Percentiles rank a stretch among this genome's conserved stretches.
Evolutionary conservation across 2,888 invertebrate genomes (phyloP).

Genomic region (Netelia fuscicornis): DNA sequence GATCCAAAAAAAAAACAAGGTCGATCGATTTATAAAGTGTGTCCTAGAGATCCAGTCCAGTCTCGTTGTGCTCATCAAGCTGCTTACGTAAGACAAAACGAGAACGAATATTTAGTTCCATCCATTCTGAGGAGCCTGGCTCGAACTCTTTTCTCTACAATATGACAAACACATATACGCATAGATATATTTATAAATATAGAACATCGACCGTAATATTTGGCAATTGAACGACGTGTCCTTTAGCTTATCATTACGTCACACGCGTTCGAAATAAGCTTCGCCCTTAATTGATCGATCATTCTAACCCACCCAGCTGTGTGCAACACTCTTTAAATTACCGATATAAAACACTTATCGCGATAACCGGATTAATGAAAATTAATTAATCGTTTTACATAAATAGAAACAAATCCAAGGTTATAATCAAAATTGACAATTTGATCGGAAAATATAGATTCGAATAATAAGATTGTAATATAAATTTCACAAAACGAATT

Average conservation of each 20-base stretch:
- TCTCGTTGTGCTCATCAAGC: conserved; percentile 53
- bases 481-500: conserved; percentile 24
- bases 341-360: background rate
- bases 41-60: conserved; percentile 31
- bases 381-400: no score
- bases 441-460: background rate
- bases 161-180: background rate
- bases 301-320: conserved; percentile 16
- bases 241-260: conserved; percentile 62
- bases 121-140: conserved; percentile 53
- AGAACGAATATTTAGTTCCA: conserved; percentile 53
- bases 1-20: conserved; percentile 10
- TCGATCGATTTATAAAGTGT: conserved; percentile 51
- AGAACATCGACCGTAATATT: conserved; percentile 71
- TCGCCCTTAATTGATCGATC: conserved; percentile 58
- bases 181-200: conserved; percentile 22
- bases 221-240: conserved; percentile 75
- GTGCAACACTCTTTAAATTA: background rate
- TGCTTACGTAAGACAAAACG: conserved; percentile 61
- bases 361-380: conserved; percentile 5
- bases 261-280: conserved; percentile 40
- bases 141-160: conserved; percentile 20
- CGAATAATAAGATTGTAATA: conserved; percentile 3
- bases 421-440: background rate
- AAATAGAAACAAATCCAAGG: background rate